These are phyloP conservation scores for Syngnathus floridae DNA, from an alignment of 2,113 vertebrate species.

Conservation along the genomic window DNA sequence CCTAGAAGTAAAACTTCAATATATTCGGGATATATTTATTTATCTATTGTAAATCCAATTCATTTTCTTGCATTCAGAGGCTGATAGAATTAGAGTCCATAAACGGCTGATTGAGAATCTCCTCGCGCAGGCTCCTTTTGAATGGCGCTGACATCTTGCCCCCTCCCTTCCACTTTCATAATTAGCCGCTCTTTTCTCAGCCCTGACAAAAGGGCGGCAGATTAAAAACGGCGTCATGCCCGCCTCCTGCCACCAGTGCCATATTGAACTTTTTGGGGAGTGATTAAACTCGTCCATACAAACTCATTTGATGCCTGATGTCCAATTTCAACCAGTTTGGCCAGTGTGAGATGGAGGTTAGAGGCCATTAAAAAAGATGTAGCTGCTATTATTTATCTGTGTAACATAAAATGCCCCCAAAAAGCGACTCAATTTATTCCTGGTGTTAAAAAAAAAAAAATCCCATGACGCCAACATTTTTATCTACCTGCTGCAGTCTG, in stretches of 20 bases:
- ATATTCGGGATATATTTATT: too few species aligned
- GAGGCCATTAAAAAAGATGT: too few species aligned
- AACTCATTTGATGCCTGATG: slow-evolving; percentile 4
- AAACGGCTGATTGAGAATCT: background rate
- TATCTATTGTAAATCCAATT: background rate
- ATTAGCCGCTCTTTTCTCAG: slow-evolving; percentile 28
- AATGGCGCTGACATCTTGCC: slow-evolving; percentile 23
- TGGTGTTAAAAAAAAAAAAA: background rate
- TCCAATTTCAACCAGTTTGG: slow-evolving; percentile 28
- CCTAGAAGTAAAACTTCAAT: too few species aligned
- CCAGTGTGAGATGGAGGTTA: background rate
- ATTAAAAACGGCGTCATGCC: slow-evolving; percentile 44
- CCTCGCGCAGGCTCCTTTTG: slow-evolving; percentile 24
- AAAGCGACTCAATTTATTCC: background rate
- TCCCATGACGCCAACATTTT: background rate
- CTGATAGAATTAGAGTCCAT: background rate
- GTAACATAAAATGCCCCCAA: background rate
- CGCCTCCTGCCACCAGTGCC: slow-evolving; percentile 32
- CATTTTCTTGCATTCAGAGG: background rate
- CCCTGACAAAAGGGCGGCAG: slow-evolving; percentile 40
- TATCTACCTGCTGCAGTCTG: slow-evolving; percentile 6
- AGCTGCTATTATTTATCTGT: background rate
- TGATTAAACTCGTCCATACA: slow-evolving; percentile 28
- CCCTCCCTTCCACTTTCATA: slow-evolving; percentile 21
- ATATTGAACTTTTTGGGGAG: slow-evolving; percentile 8